Evolutionary conservation across 2,113 vertebrate genomes (phyloP).

Genomic region (Rhynchomys soricoides): DNA sequence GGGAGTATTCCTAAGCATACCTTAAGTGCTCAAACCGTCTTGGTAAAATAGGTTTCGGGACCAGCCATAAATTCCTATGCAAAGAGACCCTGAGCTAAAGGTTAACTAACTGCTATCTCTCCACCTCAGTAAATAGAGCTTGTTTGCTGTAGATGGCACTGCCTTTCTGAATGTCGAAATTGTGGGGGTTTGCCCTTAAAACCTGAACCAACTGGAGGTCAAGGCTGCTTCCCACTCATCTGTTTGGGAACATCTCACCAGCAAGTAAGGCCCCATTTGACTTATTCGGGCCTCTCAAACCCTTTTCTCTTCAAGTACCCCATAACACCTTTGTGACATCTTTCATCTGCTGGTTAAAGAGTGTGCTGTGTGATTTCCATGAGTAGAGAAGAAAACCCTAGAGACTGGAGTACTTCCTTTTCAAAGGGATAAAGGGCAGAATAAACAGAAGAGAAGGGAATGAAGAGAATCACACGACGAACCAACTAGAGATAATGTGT

Average conservation of each 20-base stretch:
- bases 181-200: background rate
- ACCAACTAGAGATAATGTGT: background rate
- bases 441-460: background rate
- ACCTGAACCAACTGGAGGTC: background rate
- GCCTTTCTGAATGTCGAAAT: background rate
- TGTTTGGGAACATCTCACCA: background rate
- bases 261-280: background rate
- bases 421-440: background rate
- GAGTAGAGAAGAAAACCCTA: background rate
- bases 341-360: background rate
- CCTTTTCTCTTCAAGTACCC: background rate
- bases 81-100: background rate
- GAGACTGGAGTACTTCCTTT: background rate
- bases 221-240: background rate
- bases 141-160: background rate
- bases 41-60: background rate
- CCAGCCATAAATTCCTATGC: background rate
- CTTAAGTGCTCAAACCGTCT: background rate
- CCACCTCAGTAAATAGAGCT: background rate
- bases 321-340: background rate
- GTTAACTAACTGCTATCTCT: background rate
- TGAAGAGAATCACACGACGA: background rate
- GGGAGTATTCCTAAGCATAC: background rate
- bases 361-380: background rate
- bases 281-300: background rate